These are phyloP conservation scores for Podarcis siculus DNA, from an alignment of 2,797 vertebrate species.

Conservation along the genomic window DNA sequence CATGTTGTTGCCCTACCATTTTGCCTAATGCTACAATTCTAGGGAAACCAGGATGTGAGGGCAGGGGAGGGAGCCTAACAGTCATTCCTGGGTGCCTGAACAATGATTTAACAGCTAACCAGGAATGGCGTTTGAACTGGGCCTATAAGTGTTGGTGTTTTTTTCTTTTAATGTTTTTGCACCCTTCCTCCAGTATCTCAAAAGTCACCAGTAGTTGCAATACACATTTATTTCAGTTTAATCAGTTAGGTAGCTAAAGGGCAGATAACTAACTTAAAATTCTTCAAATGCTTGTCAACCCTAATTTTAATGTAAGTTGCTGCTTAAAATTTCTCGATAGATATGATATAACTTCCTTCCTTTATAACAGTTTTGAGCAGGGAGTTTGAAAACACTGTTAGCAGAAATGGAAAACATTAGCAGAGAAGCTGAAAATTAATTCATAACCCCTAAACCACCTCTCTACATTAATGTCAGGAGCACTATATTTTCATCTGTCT, in stretches of 20 bases:
- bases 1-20: too few species aligned
- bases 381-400: background rate
- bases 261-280: background rate
- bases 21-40: too few species aligned
- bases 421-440: background rate
- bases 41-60: too few species aligned
- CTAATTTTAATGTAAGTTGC: background rate
- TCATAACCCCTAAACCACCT: background rate
- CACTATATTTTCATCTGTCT: background rate
- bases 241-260: background rate
- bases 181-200: background rate
- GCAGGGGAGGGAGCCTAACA: background rate
- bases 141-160: background rate
- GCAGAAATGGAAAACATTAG: background rate
- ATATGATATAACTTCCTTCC: background rate
- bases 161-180: background rate
- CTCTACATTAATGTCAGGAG: background rate
- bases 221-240: background rate
- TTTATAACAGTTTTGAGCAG: background rate
- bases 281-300: background rate
- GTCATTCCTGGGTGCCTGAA: background rate
- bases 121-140: background rate
- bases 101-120: background rate
- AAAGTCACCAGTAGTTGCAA: background rate
- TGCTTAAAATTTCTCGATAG: background rate